Conservation (phyloP, 64 coral and sea anemone species). For the Orbicella faveolata region DNA sequence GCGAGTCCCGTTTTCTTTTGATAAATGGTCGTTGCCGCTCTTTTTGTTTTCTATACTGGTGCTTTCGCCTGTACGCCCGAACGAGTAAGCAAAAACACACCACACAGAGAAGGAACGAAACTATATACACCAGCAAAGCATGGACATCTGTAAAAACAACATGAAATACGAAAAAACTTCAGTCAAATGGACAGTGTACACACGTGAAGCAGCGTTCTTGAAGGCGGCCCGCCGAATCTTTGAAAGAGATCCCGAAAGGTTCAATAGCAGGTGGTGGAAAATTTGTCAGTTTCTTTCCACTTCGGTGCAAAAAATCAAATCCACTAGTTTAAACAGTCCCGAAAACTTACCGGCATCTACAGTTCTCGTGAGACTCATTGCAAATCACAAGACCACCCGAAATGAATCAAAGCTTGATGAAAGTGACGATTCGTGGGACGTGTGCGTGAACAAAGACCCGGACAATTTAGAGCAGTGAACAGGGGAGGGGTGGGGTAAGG, state of each 20-base stretch:
- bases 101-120: not conserved
- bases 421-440: not conserved
- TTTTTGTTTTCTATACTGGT: not conserved
- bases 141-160: conserved; percentile 26
- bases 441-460: not conserved
- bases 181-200: conserved; percentile 7
- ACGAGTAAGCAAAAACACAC: not conserved
- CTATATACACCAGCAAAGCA: conserved; percentile 4
- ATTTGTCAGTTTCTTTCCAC: not conserved
- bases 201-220: conserved; percentile 2
- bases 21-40: conserved; percentile 1
- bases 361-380: not conserved
- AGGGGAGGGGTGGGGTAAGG: not conserved
- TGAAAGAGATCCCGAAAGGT: conserved; percentile 3
- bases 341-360: not conserved
- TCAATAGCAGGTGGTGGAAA: conserved; percentile 5
- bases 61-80: conserved; percentile 5
- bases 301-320: not conserved
- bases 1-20: not conserved
- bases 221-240: conserved; percentile 18
- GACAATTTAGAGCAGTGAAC: not conserved
- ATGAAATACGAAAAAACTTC: not conserved
- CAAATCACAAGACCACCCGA: not conserved
- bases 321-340: not conserved
- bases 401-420: conserved; percentile 12